Evolutionary conservation across 1,140 invertebrate genomes (phyloP).

Genomic region (Micrasema longulum): DNA sequence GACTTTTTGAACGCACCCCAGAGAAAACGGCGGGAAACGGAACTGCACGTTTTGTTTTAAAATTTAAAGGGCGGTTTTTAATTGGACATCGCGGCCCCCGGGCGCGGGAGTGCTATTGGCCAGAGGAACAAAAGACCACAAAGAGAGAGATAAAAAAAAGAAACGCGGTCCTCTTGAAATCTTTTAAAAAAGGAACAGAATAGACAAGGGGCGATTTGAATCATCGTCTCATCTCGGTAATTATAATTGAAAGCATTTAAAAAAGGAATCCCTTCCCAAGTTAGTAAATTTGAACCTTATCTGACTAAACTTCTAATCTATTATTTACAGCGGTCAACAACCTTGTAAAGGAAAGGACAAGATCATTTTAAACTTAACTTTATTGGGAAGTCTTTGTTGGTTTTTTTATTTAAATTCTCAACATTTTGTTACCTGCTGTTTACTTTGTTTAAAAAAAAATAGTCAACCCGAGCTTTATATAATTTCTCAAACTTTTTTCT

Average conservation of each 20-base stretch:
- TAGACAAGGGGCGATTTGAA: slow-evolving; percentile 46
- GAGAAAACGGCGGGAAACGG: slow-evolving; percentile 5
- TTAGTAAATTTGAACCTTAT: not conserved
- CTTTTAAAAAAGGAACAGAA: too few relatives aligned
- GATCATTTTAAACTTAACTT: too few relatives aligned
- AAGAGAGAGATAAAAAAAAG: slow-evolving; percentile 30
- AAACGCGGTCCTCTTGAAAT: slow-evolving; percentile 23
- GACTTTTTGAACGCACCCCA: too few relatives aligned
- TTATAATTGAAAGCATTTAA: slow-evolving; percentile 54
- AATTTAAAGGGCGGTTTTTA: slow-evolving; percentile 40
- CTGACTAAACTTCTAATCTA: too few relatives aligned
- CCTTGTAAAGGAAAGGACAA: too few relatives aligned
- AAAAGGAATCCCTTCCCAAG: slow-evolving; percentile 26
- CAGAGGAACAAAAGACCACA: slow-evolving; percentile 28
- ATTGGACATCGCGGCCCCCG: slow-evolving; percentile 39
- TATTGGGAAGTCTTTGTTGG: too few relatives aligned
- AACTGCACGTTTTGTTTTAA: slow-evolving; percentile 40
- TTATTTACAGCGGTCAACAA: not conserved
- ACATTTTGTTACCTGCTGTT: too few relatives aligned
- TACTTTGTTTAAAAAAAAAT: too few relatives aligned
- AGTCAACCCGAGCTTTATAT: too few relatives aligned
- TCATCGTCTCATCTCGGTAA: slow-evolving; percentile 51
- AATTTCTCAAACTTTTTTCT: too few relatives aligned
- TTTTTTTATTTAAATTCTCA: too few relatives aligned
- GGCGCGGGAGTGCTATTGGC: too few relatives aligned